Evolutionary conservation across 2,113 vertebrate species (phyloP), one percentile per base, ranked within the genome.

Genomic region (Austrofundulus limnaeus): DNA sequence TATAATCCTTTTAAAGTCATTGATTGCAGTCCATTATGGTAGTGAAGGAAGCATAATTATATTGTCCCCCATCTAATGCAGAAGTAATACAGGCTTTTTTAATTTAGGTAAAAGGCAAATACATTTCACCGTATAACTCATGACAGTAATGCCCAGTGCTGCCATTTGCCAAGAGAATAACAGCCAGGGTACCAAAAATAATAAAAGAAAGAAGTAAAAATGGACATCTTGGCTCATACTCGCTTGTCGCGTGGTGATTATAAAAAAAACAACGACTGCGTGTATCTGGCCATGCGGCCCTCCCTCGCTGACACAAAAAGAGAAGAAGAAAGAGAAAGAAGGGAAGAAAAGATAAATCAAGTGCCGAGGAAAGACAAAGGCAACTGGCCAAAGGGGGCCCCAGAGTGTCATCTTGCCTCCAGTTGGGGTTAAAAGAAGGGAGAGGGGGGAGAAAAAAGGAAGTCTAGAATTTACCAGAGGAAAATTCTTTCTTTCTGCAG

Each of bases 401-500:
- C 19, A n/a, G 62, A 86, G 81, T 86, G 85, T 88, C 85, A 84
- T 84, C 78, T 88, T 87, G 83, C 87, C 78, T 87, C 80, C 71
- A 86, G 70, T 87, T 83, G 71, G 66, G 71, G 64, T 75, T 49
- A 84, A 81, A 85, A 78, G 66, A 69, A 78, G 57, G 68, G 77
- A 67, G 68, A 66, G 79, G 56, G 61, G 41, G 37, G 34, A 66
- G 66, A 70, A 86, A 81, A 89, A 84, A 82, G 86, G 86, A 80
- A 86, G 82, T 87, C 66, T 84, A 81, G 75, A 87, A 86, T 91
- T 88, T 82, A 91, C 83, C 85, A 87, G 87, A 83, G 84, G 81
- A 91, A 91, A 88, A 88, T 85, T 88, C 86, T 90, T 89, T 93
- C 87, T 91, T 90, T 91, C 84, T 78, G 84, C 7, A 46, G 91